Percentiles rank a stretch among this genome's conserved stretches.
phyloP scores from a whole-genome alignment of 2,797 vertebrate genomes.

The Cynopterus sphinx region DNA sequence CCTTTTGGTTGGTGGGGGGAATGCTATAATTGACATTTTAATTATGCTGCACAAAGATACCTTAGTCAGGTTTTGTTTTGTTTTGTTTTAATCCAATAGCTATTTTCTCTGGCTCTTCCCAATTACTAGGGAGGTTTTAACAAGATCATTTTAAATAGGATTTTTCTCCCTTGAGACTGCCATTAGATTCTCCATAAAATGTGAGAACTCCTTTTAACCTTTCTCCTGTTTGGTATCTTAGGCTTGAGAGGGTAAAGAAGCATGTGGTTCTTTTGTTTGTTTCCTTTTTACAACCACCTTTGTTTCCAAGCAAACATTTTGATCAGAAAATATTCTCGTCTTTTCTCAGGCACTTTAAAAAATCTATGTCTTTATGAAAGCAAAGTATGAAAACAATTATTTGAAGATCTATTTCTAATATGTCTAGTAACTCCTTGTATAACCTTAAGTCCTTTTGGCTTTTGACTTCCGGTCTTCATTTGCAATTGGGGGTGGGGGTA shows the following conservation, averaged over 20 bases:
- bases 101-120: constrained; percentile 37
- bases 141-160: constrained; percentile 58
- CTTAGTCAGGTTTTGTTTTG: not conserved
- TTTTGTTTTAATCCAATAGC: not conserved
- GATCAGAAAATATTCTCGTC: not conserved
- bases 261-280: not conserved
- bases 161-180: constrained; percentile 38
- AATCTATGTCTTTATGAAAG: not conserved
- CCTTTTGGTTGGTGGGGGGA: not conserved
- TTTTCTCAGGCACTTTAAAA: constrained; percentile 8
- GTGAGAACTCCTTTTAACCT: not conserved
- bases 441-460: not conserved
- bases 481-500: too few species aligned
- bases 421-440: not conserved
- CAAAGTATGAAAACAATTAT: not conserved
- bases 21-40: constrained; percentile 52
- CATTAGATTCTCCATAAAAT: constrained; percentile 11
- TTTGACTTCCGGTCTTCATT: not conserved
- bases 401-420: not conserved
- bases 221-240: not conserved
- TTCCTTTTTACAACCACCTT: not conserved
- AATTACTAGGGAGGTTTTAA: constrained; percentile 56
- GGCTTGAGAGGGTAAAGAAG: not conserved
- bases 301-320: constrained; percentile 8
- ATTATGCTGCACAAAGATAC: constrained; percentile 43